Conservation (phyloP, 2,888 invertebrate genomes). For the Neuroscelio doddi region DNA sequence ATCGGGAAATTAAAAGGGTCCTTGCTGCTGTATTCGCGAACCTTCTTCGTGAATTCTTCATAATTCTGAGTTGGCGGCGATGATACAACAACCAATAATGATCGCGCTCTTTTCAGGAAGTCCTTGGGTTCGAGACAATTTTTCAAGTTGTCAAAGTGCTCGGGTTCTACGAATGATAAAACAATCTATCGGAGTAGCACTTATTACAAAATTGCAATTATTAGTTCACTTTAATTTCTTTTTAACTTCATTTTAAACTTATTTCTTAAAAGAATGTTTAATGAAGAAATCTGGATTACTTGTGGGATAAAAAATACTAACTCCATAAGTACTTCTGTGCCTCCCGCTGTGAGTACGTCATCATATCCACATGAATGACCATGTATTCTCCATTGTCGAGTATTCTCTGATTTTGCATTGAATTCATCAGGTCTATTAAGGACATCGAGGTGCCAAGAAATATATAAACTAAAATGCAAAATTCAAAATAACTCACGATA, state of each 20-base stretch:
- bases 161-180: conserved; percentile 71
- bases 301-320: conserved; percentile 73
- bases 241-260: conserved; percentile 11
- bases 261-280: conserved; percentile 26
- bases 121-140: conserved; percentile 77
- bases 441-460: conserved; percentile 91
- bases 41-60: conserved; percentile 84
- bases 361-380: conserved; percentile 95
- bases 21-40: conserved; percentile 83
- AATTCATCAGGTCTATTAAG: conserved; percentile 91
- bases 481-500: too few species aligned
- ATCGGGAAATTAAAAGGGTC: conserved; percentile 87
- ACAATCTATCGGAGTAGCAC: conserved; percentile 44
- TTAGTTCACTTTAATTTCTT: background rate
- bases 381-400: conserved; percentile 95
- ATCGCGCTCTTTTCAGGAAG: conserved; percentile 82
- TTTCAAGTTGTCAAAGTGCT: conserved; percentile 75
- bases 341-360: conserved; percentile 85
- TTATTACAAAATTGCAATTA: conserved; percentile 37
- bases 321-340: conserved; percentile 87
- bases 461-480: conserved; percentile 84
- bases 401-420: conserved; percentile 90
- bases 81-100: conserved; percentile 90
- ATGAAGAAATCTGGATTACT: conserved; percentile 23
- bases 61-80: conserved; percentile 85